A percentile compares a stretch with the other conserved stretches of the same genome.
phyloP scores from a whole-genome alignment of 2,888 invertebrate genomes.

The Elysia crispata region DNA sequence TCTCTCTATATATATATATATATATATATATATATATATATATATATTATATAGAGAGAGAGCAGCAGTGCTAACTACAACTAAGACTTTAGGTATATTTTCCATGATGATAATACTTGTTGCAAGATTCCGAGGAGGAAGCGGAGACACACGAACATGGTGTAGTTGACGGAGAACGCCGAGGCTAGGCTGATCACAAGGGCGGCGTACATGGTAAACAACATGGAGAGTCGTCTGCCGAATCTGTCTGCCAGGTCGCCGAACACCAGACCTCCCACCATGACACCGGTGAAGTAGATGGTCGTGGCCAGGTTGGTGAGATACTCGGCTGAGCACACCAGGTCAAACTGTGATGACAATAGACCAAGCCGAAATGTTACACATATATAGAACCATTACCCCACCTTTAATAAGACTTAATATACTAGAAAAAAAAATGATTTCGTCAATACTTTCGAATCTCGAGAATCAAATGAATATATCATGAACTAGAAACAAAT shows the following conservation, averaged over 20 bases:
- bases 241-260: conserved; percentile 64
- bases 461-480: too few species aligned
- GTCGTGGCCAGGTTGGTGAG: conserved; percentile 62
- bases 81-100: too few species aligned
- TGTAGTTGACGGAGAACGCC: conserved; percentile 58
- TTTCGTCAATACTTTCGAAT: not conserved
- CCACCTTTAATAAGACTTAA: too few species aligned
- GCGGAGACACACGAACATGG: conserved; percentile 59
- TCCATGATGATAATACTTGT: conserved; percentile 41
- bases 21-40: too few species aligned
- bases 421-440: not conserved
- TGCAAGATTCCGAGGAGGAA: conserved; percentile 58
- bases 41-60: too few species aligned
- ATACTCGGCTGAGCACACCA: conserved; percentile 61
- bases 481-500: too few species aligned
- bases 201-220: conserved; percentile 61
- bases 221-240: conserved; percentile 64
- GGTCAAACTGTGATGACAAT: conserved; percentile 61
- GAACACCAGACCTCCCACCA: conserved; percentile 66
- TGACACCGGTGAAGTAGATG: conserved; percentile 68
- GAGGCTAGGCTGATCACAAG: conserved; percentile 57
- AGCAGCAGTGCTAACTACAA: too few species aligned
- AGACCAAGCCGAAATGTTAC: not conserved
- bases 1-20: too few species aligned
- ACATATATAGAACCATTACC: too few species aligned